These are phyloP conservation scores for Prunella himalayana DNA, from an alignment of 2,113 vertebrate genomes.

Conservation along the genomic window DNA sequence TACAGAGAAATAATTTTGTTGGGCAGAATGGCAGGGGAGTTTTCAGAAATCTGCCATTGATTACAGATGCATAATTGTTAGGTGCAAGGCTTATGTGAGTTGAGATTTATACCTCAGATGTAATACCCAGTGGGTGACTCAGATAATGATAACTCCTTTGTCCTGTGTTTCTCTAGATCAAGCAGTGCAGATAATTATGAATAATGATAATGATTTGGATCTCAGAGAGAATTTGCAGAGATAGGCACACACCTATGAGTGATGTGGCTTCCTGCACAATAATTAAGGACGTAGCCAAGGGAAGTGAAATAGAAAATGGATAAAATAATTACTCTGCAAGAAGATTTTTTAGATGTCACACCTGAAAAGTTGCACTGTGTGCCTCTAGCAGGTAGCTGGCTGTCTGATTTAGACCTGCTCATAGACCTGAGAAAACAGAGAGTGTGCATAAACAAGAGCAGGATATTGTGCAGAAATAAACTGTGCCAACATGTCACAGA, in stretches of 20 bases:
- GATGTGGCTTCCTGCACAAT: conserved; percentile 12
- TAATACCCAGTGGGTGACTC: conserved; percentile 27
- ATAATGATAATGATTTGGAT: conserved; percentile 33
- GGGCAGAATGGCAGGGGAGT: neutral
- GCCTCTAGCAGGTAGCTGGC: neutral
- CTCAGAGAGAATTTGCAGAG: conserved; percentile 18
- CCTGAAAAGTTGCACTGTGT: neutral
- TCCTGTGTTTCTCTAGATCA: conserved; percentile 46
- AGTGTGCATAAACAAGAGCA: neutral
- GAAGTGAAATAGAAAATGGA: conserved; percentile 11
- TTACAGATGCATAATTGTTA: neutral
- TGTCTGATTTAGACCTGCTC: neutral
- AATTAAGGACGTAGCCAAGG: neutral
- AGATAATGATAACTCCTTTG: conserved; percentile 43
- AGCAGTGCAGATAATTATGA: conserved; percentile 57
- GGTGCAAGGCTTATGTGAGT: neutral
- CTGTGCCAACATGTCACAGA: fast-evolving
- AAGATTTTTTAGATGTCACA: neutral
- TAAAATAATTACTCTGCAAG: neutral
- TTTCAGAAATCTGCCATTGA: conserved; percentile 1
- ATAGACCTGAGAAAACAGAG: neutral
- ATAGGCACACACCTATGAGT: conserved; percentile 11
- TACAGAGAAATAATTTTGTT: neutral
- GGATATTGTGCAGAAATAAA: neutral
- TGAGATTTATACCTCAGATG: conserved; percentile 9